Base-by-base conservation (phyloP, 2,113 vertebrate species). In the Cephalopholis sonnerati region DNA sequence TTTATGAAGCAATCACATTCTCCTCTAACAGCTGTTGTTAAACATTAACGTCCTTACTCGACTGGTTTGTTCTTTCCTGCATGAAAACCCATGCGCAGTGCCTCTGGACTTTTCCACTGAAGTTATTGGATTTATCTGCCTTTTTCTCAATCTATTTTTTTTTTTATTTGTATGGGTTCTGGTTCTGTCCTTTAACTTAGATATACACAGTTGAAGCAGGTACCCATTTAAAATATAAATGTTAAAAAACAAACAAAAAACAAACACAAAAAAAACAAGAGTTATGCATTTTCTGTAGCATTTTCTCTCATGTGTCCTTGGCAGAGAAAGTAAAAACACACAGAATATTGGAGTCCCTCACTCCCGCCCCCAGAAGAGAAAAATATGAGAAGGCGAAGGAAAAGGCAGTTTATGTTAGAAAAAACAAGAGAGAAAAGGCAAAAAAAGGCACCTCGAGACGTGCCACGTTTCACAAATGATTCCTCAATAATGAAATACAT, bases 321-420 rank as follows among this genome's bases (percentile, higher is more conserved):
- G 90, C 92, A 91, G 87, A 92, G 41, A 93, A 92, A 90, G 80
- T 87, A 87, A 89, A 92, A 89, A 79, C 67, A 79, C 67, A 88
- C 32, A 44, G 51, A 63, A 57, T 74, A 66, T 73, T 1, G 59
- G 75, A 82, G 87, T 80, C 87, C 73, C 81, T 79, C 67, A 80
- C 82, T 82, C 77, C 57, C 51, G 27, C 22, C 27, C 11, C 44
- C 62, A 29, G 73, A 71, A 84, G 75, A 87, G 81, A 91, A 65
- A 22, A 78, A 79, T 53, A 77, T 86, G 90, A 89, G 83, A 92
- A 93, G 91, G 91, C 90, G 75, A 94, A 89, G 87, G 70, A 93
- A 91, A 94, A 93, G 93, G 92, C 92, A 94, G 87, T 92, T 87
- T 69, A 93, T 87, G 91, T 90, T 85, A 55, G 80, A 92, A 86